A percentile compares a stretch with the other conserved stretches of the same genome.
Evolutionary conservation across 2,888 invertebrate genomes (phyloP).

Genomic region (Athetis lepigone): DNA sequence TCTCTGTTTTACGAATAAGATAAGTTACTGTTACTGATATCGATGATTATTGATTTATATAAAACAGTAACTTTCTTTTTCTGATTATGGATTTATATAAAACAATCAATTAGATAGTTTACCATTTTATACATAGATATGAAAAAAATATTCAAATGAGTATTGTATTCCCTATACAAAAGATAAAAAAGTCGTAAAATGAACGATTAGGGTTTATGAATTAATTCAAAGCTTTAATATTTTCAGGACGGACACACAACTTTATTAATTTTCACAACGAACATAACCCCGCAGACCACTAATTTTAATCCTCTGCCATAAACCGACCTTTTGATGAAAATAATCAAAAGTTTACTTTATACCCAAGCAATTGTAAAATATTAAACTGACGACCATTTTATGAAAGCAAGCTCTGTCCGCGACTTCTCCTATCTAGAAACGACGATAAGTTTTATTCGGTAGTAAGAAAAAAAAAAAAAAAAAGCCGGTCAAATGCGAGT

Average conservation of each 20-base stretch:
- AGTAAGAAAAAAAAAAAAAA: too few relatives aligned
- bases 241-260: slow-evolving; percentile 12
- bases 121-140: neutral
- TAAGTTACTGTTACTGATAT: too few relatives aligned
- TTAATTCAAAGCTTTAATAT: slow-evolving; percentile 16
- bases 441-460: too few relatives aligned
- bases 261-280: slow-evolving; percentile 38
- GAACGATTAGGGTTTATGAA: slow-evolving; percentile 1
- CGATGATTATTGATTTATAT: too few relatives aligned
- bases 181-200: slow-evolving; percentile 19
- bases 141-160: neutral
- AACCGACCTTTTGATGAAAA: slow-evolving; percentile 22
- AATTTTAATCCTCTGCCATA: slow-evolving; percentile 28
- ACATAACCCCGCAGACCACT: slow-evolving; percentile 33
- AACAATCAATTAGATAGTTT: too few relatives aligned
- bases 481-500: too few relatives aligned
- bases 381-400: neutral
- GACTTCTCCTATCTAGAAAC: neutral
- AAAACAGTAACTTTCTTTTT: too few relatives aligned
- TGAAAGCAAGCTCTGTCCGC: neutral
- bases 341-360: slow-evolving; percentile 19
- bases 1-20: too few relatives aligned
- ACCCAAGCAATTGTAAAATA: slow-evolving; percentile 3
- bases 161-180: neutral
- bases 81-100: too few relatives aligned